These are phyloP conservation scores for Hydrochoerus hydrochaeris DNA, from an alignment of 2,113 vertebrate species.

Conservation along the genomic window DNA sequence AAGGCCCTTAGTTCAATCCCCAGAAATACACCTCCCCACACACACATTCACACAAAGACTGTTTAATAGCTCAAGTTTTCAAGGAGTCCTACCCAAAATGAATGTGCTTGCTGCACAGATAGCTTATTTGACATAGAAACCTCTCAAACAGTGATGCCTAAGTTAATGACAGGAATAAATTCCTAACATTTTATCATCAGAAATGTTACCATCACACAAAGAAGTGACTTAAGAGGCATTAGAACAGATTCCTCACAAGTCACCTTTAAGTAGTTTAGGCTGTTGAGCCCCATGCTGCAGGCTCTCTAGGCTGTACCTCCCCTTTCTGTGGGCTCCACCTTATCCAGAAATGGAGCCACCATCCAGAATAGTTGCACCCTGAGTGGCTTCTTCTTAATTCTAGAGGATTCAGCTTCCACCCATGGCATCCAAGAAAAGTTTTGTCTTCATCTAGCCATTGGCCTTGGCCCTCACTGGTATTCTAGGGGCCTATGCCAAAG, in stretches of 20 bases:
- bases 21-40: not conserved
- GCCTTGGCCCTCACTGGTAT: not conserved
- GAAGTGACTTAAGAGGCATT: conserved; percentile 5
- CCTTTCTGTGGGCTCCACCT: not conserved
- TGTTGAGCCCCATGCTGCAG: not conserved
- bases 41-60: not conserved
- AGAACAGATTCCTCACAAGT: conserved; percentile 1
- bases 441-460: not conserved
- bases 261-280: not conserved
- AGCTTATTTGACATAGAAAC: conserved; percentile 51
- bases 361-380: not conserved
- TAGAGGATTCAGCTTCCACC: not conserved
- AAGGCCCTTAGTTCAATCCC: not conserved
- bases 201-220: conserved; percentile 45
- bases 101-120: not conserved
- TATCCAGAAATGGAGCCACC: not conserved
- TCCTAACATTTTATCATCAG: conserved; percentile 50
- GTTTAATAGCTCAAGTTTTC: not conserved
- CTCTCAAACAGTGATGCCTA: not conserved
- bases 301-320: not conserved
- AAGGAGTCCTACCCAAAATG: conserved; percentile 2
- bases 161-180: conserved; percentile 36
- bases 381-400: not conserved
- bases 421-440: not conserved
- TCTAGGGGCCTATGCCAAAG: not conserved